Base-by-base conservation (phyloP, 2,113 vertebrate genomes). In the Pollachius pollachius region DNA sequence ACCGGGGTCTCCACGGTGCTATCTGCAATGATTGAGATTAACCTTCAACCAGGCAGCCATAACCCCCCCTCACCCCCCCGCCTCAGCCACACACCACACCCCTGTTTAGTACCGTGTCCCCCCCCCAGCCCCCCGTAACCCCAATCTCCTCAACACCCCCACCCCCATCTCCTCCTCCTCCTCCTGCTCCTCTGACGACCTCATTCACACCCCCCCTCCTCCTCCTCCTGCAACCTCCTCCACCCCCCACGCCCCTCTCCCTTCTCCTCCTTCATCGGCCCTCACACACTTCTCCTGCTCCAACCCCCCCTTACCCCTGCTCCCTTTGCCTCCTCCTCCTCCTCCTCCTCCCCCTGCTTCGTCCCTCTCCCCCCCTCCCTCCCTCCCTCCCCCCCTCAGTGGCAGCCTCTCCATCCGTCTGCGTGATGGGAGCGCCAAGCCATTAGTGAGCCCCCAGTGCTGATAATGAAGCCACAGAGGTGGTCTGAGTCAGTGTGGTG, bases 401-500 rank as follows among this genome's bases (percentile, higher is more conserved):
- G 75, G 77, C 80, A 78, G 61, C 34, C 71, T 62, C 25, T 62
- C 58, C 58, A 62, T 62, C 65, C 54, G 85, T 70, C 84, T 81
- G 84, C 77, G 62, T 77, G 72, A 79, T 56, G 78, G 78, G 65
- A 73, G 74, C 64, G 58, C 65, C 70, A 21, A 84, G 75, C 85
- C 86, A 86, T 90, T 91, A 91, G 84, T 68, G 81, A 89, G 79
- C 83, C 81, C 41, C 78, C 85, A 73, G 74, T 65, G 27, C 76
- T 72, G 79, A 88, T 90, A 89, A 89, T 91, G 87, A 91, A 90
- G 80, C 70, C 86, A 74, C 76, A 57, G 87, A 87, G 88, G 85
- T 85, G 89, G 85, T 87, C 85, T 74, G 77, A 86, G 76, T 76
- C 82, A 69, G 79, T 81, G 73, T 82, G 83, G 70, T 13, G 41